Evolutionary conservation across 2,888 invertebrate species (phyloP).

Genomic region (Orgyia antiqua): DNA sequence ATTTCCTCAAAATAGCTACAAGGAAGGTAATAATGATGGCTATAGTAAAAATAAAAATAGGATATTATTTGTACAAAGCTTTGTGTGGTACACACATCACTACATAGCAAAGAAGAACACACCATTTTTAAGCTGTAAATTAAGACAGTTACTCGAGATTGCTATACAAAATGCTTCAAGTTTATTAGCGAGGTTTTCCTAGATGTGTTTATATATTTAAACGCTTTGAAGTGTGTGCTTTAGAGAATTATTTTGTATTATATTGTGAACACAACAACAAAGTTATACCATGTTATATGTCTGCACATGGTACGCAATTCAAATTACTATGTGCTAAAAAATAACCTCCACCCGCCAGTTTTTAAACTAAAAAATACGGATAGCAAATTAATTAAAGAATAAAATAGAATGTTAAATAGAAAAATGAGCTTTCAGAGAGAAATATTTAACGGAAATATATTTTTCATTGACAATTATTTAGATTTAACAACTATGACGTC

Average conservation of each 20-base stretch:
- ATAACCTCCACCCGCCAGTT: too few relatives aligned
- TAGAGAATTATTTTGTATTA: constrained; percentile 15
- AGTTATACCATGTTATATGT: constrained; percentile 13
- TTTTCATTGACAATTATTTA: too few relatives aligned
- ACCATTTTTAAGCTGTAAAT: constrained; percentile 24
- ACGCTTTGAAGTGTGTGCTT: constrained; percentile 33
- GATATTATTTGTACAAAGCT: constrained; percentile 30
- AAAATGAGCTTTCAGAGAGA: too few relatives aligned
- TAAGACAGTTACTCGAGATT: constrained; percentile 25
- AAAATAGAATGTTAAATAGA: too few relatives aligned
- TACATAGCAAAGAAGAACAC: constrained; percentile 17
- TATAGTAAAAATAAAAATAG: constrained; percentile 12
- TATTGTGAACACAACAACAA: constrained; percentile 8
- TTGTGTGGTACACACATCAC: constrained; percentile 26
- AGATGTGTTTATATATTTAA: constrained; percentile 28
- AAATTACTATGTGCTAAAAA: too few relatives aligned
- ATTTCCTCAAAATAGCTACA: neutral
- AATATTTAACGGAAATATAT: too few relatives aligned
- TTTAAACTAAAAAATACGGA: too few relatives aligned
- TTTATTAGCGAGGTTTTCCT: constrained; percentile 27
- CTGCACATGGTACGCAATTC: too few relatives aligned
- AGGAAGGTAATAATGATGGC: constrained; percentile 13
- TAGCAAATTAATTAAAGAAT: too few relatives aligned
- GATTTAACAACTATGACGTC: too few relatives aligned
- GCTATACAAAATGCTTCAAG: constrained; percentile 34